Evolutionary conservation across 1,140 invertebrate species (phyloP), one percentile per base, ranked within the genome.

Genomic region (Lasioglossum albipes): DNA sequence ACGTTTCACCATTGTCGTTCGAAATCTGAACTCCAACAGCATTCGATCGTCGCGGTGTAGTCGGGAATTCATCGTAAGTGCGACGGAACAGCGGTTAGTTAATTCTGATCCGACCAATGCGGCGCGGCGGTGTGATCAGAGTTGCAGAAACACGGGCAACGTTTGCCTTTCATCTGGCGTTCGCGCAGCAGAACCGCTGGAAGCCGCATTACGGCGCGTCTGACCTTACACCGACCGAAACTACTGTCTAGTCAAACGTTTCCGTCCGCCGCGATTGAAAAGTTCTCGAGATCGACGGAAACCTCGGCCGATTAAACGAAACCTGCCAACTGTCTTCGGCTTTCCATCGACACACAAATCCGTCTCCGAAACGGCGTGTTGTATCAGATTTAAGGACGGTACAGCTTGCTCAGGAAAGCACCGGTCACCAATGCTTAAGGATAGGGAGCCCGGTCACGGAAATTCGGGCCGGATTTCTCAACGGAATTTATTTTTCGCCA

Each of bases 141-240:
- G 69, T 78, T 72, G 41, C 45, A 7, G 41, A 5, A 45, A 13
- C 10, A 59, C n/a, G 9, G 16, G 20, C 2, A 45, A 27, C 68
- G n/a, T 78, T 71, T 31, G n/a, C 10, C 41, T 31, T 59, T 41
- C 42, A 27, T 59, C 41, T 41, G 61, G 6, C n/a, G 16, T 22
- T 59, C 64, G 72, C 72, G 42, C 65, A 42, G n/a, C 20, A 12
- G 12, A 9, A 45, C 27, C n/a, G 36, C 31, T 45, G n/a, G 45
- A 54, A 65, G 69, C 61, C 69, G 22, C 76, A 41, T 66, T 66
- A 20, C 77, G 62, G n/a, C 62, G 27, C 18, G 77, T 41, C 77
- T 67, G 70, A 79, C 70, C 77, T 64, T 42, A 59, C 62, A 52
- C 13, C 49, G 77, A 79, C 59, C 13, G 45, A 31, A 45, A 74